phyloP scores from a whole-genome alignment of 2,797 vertebrate genomes.

The Perdix hodgsoniae region DNA sequence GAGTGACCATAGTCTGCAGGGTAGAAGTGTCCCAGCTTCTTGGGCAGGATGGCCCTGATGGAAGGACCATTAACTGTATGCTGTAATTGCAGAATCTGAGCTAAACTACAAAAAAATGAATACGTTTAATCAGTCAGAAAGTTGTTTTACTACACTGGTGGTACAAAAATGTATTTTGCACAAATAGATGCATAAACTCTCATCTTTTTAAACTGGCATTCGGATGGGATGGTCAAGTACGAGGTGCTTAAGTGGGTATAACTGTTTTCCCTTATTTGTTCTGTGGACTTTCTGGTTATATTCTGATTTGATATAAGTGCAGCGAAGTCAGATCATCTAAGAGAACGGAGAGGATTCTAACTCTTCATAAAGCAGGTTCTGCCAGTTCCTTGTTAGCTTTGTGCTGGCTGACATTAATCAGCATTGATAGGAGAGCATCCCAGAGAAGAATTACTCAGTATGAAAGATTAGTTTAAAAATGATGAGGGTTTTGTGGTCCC shows the following conservation, averaged over 20 bases:
- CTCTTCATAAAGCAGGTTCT: not conserved
- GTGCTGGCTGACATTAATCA: slow-evolving; percentile 30
- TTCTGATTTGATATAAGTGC: not conserved
- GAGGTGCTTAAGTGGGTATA: not conserved
- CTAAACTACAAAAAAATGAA: not conserved
- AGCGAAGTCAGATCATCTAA: not conserved
- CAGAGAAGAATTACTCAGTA: slow-evolving; percentile 10
- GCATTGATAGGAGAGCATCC: slow-evolving; percentile 23
- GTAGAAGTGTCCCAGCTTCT: not conserved
- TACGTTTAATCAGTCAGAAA: not conserved
- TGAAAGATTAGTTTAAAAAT: slow-evolving; percentile 50
- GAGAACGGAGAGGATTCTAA: not conserved
- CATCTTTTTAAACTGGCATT: not conserved
- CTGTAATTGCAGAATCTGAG: not conserved
- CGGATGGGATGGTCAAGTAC: not conserved
- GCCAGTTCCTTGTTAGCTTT: not conserved
- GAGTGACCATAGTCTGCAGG: not conserved
- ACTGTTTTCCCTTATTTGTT: not conserved
- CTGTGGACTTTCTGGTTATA: not conserved
- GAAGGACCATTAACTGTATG: not conserved
- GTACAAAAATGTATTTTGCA: not conserved
- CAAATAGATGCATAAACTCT: not conserved
- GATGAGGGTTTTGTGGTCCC: slow-evolving; percentile 30
- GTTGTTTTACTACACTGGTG: not conserved
- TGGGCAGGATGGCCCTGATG: not conserved